A percentile compares a stretch with the other conserved stretches of the same genome.
Conservation (phyloP, 2,113 vertebrate species). For the Chloebia gouldiae region DNA sequence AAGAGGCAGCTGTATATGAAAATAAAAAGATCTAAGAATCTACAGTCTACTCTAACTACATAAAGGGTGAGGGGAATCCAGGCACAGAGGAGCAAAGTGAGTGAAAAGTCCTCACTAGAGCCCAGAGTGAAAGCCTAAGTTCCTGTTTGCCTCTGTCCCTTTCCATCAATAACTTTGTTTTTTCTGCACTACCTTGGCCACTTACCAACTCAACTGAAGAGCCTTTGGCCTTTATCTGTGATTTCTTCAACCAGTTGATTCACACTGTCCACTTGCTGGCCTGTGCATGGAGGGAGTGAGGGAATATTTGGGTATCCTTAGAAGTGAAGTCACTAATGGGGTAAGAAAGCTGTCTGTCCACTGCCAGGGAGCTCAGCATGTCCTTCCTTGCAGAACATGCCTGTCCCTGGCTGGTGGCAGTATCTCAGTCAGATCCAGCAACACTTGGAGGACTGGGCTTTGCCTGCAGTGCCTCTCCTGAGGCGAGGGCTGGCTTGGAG, state of each 20-base stretch:
- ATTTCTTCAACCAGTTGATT: not conserved
- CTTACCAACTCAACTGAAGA: not conserved
- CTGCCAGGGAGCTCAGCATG: not conserved
- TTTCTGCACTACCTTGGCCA: not conserved
- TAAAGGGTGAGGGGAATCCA: not conserved
- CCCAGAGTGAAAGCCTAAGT: not conserved
- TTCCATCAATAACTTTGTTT: not conserved
- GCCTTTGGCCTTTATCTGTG: not conserved
- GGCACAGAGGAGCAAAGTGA: not conserved
- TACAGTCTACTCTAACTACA: not conserved
- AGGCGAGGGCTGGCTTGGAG: not conserved
- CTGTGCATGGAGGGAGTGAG: not conserved
- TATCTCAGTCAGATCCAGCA: not conserved
- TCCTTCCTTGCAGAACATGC: not conserved
- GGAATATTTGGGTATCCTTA: not conserved
- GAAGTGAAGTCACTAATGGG: fast-evolving
- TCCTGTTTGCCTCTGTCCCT: not conserved
- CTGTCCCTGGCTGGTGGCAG: not conserved
- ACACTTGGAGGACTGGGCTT: not conserved
- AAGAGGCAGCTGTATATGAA: not conserved
- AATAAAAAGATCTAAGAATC: not conserved
- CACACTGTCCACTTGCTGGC: not conserved
- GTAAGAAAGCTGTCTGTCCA: not conserved
- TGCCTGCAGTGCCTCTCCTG: not conserved
- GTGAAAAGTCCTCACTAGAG: not conserved